Percentiles rank a stretch among this genome's conserved stretches.
Conservation (phyloP, 2,797 vertebrate species). For the Ateles fusciceps region DNA sequence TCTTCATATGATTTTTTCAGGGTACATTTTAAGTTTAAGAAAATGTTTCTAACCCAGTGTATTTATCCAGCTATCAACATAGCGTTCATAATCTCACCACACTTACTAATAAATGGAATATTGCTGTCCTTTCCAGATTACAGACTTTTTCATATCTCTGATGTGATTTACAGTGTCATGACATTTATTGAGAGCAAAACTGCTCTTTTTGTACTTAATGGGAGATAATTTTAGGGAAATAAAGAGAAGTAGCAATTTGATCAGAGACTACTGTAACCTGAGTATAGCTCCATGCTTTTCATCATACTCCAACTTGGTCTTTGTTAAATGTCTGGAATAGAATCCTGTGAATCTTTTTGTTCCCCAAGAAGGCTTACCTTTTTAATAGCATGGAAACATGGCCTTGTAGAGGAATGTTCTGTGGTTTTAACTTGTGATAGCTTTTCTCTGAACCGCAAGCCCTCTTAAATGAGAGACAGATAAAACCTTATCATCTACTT, state of each 20-base stretch:
- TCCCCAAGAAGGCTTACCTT: neutral
- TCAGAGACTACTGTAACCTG: slow-evolving; percentile 44
- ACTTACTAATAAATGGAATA: neutral
- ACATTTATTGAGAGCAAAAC: slow-evolving; percentile 19
- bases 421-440: slow-evolving; percentile 12
- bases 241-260: slow-evolving; percentile 49
- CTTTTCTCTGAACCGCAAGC: neutral
- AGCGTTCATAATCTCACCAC: slow-evolving; percentile 1
- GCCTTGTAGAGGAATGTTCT: slow-evolving; percentile 10
- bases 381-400: slow-evolving; percentile 11
- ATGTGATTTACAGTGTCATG: slow-evolving; percentile 43
- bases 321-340: slow-evolving; percentile 42
- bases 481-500: slow-evolving; percentile 43
- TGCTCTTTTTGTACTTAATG: slow-evolving; percentile 6
- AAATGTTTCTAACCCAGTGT: neutral
- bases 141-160: neutral
- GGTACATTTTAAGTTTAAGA: neutral
- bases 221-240: slow-evolving; percentile 60
- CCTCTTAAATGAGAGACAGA: slow-evolving; percentile 14
- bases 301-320: slow-evolving; percentile 31
- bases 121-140: neutral
- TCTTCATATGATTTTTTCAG: neutral
- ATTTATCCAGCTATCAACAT: slow-evolving; percentile 30
- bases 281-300: slow-evolving; percentile 4
- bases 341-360: neutral